Conservation (phyloP, 2,888 invertebrate species). For the Eustalomyia histrio region DNA sequence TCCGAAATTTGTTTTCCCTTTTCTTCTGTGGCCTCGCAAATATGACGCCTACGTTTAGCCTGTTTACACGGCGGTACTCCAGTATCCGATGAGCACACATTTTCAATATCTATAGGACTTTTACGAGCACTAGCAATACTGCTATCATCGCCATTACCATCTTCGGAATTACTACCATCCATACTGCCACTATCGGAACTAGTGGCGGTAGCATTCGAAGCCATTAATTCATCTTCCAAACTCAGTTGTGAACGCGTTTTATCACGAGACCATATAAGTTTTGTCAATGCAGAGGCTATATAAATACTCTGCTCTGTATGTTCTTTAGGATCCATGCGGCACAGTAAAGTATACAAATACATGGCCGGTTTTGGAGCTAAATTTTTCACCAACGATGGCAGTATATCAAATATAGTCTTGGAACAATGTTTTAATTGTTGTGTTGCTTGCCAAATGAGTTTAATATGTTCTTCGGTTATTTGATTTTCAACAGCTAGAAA, state of each 20-base stretch:
- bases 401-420: conserved; percentile 93
- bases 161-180: conserved; percentile 90
- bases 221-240: conserved; percentile 77
- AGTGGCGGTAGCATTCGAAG: conserved; percentile 80
- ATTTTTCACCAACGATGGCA: conserved; percentile 94
- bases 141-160: conserved; percentile 82
- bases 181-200: conserved; percentile 90
- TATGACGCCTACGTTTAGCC: conserved; percentile 77
- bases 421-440: conserved; percentile 97
- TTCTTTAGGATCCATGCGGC: conserved; percentile 92
- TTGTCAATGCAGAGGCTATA: conserved; percentile 92
- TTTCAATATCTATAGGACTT: conserved; percentile 79
- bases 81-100: conserved; percentile 79
- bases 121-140: conserved; percentile 81
- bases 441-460: conserved; percentile 96
- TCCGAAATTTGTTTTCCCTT: conserved; percentile 71
- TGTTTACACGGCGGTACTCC: conserved; percentile 82
- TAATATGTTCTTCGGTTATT: conserved; percentile 93
- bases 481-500: conserved; percentile 95
- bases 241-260: conserved; percentile 79
- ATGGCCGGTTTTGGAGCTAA: conserved; percentile 92
- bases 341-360: conserved; percentile 92
- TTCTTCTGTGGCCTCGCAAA: conserved; percentile 76
- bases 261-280: conserved; percentile 93
- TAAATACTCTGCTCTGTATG: conserved; percentile 96